These are phyloP conservation scores for Upupa epops DNA, from an alignment of 2,113 vertebrate genomes.

Conservation along the genomic window DNA sequence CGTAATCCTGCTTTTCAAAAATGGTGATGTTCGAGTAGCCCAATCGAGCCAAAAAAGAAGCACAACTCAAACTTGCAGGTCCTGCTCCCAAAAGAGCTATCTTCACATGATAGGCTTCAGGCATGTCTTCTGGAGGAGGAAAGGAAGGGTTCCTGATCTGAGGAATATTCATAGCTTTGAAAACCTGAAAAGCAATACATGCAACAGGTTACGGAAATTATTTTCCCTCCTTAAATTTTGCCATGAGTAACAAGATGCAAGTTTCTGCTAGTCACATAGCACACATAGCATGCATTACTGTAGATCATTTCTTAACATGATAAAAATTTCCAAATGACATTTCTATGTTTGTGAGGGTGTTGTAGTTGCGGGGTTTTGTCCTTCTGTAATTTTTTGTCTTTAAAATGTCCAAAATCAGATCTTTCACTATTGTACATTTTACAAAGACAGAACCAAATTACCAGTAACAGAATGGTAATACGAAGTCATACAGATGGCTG, in stretches of 20 bases:
- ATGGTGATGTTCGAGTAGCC: slow-evolving; percentile 84
- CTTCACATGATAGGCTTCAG: slow-evolving; percentile 76
- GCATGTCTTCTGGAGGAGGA: slow-evolving; percentile 73
- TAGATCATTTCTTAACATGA: neutral
- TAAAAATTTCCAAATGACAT: neutral
- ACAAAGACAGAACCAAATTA: neutral
- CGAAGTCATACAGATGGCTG: neutral
- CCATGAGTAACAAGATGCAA: neutral
- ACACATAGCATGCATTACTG: neutral
- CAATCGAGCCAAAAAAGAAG: slow-evolving; percentile 83
- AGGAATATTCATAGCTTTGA: slow-evolving; percentile 85
- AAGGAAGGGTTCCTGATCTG: slow-evolving; percentile 80
- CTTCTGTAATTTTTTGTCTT: neutral
- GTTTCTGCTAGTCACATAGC: neutral
- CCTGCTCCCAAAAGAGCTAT: slow-evolving; percentile 87
- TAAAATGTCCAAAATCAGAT: neutral
- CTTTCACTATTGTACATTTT: neutral
- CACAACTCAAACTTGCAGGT: slow-evolving; percentile 86
- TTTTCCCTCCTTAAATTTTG: neutral
- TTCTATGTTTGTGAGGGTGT: neutral
- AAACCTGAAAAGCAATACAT: slow-evolving; percentile 74
- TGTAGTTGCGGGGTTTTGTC: neutral
- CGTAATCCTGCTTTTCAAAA: slow-evolving; percentile 83
- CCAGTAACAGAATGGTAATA: neutral
- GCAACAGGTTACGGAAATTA: slow-evolving; percentile 4